Percentiles rank a stretch among this genome's conserved stretches.
Evolutionary conservation across 2,113 vertebrate genomes (phyloP).

Genomic region (rat (Rattus norvegicus)): GRCr8 NC_086030.1:37760501-37761000

Average conservation of each 20-base stretch:
- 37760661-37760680: neutral
- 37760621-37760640: neutral
- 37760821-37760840: no score
- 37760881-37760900: neutral
- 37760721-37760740: neutral
- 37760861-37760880: neutral
- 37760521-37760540: no score
- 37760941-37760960: neutral
- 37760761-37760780: neutral
- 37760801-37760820: neutral
- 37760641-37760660: neutral
- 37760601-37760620: neutral
- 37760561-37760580: neutral
- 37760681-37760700: neutral
- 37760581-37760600: neutral
- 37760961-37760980: neutral
- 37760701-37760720: no score
- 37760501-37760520: neutral
- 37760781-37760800: neutral
- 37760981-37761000: neutral
- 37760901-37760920: neutral
- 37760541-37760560: neutral
- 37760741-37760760: neutral
- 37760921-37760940: no score
- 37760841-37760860: neutral